Evolutionary conservation across 1,140 invertebrate species (phyloP).

Genomic region (Drosophila bocqueti): DNA sequence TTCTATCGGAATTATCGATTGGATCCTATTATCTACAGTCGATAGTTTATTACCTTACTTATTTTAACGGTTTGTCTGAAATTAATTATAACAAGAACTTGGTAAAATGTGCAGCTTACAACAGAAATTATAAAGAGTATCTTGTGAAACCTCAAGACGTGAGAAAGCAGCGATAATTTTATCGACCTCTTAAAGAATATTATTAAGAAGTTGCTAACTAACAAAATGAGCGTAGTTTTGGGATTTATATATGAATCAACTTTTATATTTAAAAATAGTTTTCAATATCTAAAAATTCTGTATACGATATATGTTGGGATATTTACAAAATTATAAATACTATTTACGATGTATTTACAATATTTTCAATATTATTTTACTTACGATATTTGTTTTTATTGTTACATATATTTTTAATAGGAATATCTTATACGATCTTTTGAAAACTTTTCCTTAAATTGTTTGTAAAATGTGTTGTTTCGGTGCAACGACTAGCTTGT

Average conservation of each 20-base stretch:
- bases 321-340: too few relatives aligned
- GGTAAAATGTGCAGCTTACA: not conserved
- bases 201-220: not conserved
- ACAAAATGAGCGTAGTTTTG: not conserved
- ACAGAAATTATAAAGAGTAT: not conserved
- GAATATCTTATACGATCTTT: not conserved
- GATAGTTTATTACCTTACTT: not conserved
- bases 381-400: too few relatives aligned
- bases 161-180: not conserved
- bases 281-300: too few relatives aligned
- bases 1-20: conserved; percentile 3
- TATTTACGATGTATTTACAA: too few relatives aligned
- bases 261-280: too few relatives aligned
- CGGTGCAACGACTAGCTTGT: not conserved
- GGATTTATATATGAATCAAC: not conserved
- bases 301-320: too few relatives aligned
- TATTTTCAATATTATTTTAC: too few relatives aligned
- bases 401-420: not conserved
- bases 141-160: not conserved
- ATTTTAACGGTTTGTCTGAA: not conserved
- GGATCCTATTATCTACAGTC: not conserved
- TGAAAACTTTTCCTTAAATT: too few relatives aligned
- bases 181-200: not conserved
- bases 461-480: not conserved
- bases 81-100: not conserved